These are phyloP conservation scores for Thumatha senex DNA, from an alignment of 2,888 invertebrate species.

Conservation along the genomic window DNA sequence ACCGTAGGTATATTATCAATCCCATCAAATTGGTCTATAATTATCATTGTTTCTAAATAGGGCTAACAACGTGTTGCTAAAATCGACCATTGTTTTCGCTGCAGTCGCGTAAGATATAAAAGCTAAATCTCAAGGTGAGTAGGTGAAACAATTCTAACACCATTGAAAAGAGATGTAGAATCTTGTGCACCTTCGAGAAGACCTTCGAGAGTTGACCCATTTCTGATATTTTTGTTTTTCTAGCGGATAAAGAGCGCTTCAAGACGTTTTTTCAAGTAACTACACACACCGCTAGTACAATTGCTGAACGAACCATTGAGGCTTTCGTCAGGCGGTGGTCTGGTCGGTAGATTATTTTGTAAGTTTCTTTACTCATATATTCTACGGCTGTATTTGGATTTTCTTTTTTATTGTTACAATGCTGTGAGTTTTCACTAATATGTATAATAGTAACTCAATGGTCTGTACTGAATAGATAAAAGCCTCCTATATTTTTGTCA, in stretches of 20 bases:
- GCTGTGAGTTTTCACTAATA: too few relatives aligned
- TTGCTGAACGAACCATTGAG: too few relatives aligned
- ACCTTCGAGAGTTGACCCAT: background rate
- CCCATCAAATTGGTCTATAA: conserved; percentile 20
- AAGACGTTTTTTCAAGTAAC: too few relatives aligned
- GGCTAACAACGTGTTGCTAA: conserved; percentile 60
- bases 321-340: too few relatives aligned
- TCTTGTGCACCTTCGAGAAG: background rate
- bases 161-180: conserved; percentile 19
- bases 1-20: background rate
- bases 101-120: conserved; percentile 51
- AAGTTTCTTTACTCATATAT: too few relatives aligned
- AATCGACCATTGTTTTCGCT: conserved; percentile 64
- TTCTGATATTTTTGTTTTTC: conserved; percentile 26
- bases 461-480: too few relatives aligned
- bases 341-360: too few relatives aligned
- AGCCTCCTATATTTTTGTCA: too few relatives aligned
- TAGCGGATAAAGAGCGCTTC: too few relatives aligned
- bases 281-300: too few relatives aligned
- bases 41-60: conserved; percentile 38
- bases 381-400: too few relatives aligned
- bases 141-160: conserved; percentile 32
- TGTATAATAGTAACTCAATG: too few relatives aligned
- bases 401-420: background rate
- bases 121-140: conserved; percentile 44